Evolutionary conservation across 2,888 invertebrate species (phyloP), one percentile per base, ranked within the genome.

Genomic region (Thymelicus acteon): DNA sequence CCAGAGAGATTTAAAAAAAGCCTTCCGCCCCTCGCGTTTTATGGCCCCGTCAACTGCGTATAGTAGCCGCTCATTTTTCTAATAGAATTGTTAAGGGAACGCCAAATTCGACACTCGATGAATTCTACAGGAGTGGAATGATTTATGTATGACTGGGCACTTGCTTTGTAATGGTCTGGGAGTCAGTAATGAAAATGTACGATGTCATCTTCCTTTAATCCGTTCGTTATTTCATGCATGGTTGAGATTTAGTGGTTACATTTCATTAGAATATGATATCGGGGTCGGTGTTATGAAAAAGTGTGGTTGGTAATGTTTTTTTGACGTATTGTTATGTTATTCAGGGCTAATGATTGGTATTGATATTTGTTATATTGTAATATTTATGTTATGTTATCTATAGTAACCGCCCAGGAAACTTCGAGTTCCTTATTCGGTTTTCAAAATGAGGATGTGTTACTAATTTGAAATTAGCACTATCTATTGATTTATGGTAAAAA

Each of bases 21-120:
- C 80, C 83, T 82, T 85, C 85, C 85, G 84, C 85, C 85, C 86
- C 85, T 86, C 83, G 82, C 79, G 82, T 81, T 91, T 91, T 91
- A 90, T 89, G 88, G 77, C 81, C 81, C 85, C 85, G 88, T 88
- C 90, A 89, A 87, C 84, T 86, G 79, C 82, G 86, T 88, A 24
- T 87, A 86, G 89, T 87, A 86, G 85, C 86, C 81, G 75, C 75
- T 78, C 73, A 78, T 81, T 72, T 75, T 72, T 74, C 76, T 73
- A 72, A 72, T 60, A 69, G 72, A 74, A 74, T 75, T 77, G 74
- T 76, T 75, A 75, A 71, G 73, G 74, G 70, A 85, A 88, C 88
- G 91, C 87, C 84, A 89, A 92, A 92, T 89, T 89, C 90, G 89
- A 90, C 92, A 91, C 91, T 83, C 77, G 84, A 84, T 86, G 89